These are phyloP conservation scores for Hylomyscus alleni DNA, from an alignment of 2,797 vertebrate species.

Conservation along the genomic window DNA sequence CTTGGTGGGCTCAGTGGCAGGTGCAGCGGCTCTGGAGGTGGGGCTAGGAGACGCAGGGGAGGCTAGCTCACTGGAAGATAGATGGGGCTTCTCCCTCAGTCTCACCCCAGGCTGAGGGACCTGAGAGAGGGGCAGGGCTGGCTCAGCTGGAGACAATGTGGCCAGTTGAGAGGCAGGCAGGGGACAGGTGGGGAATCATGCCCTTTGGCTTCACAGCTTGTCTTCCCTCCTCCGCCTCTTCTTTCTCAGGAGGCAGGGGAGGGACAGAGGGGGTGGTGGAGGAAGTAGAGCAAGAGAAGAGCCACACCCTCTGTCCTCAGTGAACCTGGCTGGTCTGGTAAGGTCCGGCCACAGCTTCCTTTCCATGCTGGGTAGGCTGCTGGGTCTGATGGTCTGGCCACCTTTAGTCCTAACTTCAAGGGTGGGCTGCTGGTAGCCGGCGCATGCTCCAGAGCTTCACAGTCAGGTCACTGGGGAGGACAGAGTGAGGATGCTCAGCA, in stretches of 20 bases:
- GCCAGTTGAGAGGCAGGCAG: neutral
- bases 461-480: constrained; percentile 92
- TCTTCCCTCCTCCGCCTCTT: neutral
- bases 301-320: constrained; percentile 49
- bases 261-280: neutral
- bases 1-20: constrained; percentile 80
- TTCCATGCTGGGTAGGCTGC: neutral
- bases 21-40: constrained; percentile 45
- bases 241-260: constrained; percentile 4
- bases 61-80: neutral
- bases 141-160: neutral
- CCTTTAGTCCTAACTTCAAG: constrained; percentile 70
- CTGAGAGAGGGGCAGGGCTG: neutral
- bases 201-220: constrained; percentile 82
- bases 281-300: neutral
- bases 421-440: constrained; percentile 83
- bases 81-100: neutral
- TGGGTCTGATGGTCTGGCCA: neutral
- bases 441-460: constrained; percentile 95
- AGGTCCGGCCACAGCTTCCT: constrained; percentile 18
- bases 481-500: constrained; percentile 50
- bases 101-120: neutral
- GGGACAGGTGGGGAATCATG: neutral
- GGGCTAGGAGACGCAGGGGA: neutral
- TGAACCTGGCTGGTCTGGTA: neutral